phyloP scores from a whole-genome alignment of 2,888 invertebrate genomes.

The Lasioglossum villosulum region DNA sequence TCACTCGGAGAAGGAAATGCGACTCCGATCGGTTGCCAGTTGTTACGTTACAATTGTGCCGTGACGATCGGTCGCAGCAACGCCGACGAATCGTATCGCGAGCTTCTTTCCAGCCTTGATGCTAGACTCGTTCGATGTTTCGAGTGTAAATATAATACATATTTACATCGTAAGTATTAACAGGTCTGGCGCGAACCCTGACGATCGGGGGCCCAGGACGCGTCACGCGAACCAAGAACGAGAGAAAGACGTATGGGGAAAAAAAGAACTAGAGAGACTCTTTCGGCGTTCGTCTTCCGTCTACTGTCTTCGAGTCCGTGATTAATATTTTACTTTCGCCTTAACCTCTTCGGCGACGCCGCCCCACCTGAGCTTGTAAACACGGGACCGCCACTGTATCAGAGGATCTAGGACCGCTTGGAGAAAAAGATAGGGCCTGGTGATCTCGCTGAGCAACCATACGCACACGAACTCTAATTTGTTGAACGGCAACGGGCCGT shows the following conservation, averaged over 20 bases:
- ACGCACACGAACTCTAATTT: slow-evolving; percentile 97
- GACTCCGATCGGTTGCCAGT: background rate
- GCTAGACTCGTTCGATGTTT: background rate
- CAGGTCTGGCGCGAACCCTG: background rate
- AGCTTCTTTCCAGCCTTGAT: background rate
- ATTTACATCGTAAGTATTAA: background rate
- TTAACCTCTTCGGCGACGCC: slow-evolving; percentile 96
- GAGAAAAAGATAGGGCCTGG: slow-evolving; percentile 95
- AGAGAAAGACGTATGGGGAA: background rate
- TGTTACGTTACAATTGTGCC: background rate
- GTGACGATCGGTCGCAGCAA: background rate
- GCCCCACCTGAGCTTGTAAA: slow-evolving; percentile 97
- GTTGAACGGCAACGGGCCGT: slow-evolving; percentile 96
- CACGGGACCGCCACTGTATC: slow-evolving; percentile 97
- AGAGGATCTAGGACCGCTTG: slow-evolving; percentile 94
- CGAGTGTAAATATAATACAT: background rate
- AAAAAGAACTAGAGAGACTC: background rate
- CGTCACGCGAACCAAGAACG: background rate
- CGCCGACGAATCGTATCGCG: background rate
- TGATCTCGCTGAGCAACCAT: slow-evolving; percentile 97
- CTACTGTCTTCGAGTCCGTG: background rate
- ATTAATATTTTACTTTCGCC: slow-evolving; percentile 89
- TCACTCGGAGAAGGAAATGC: background rate
- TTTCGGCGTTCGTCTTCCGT: background rate
- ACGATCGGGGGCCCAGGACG: background rate